Base-by-base conservation (phyloP, 2,797 vertebrate genomes). In the Scarus forsteni region DNA sequence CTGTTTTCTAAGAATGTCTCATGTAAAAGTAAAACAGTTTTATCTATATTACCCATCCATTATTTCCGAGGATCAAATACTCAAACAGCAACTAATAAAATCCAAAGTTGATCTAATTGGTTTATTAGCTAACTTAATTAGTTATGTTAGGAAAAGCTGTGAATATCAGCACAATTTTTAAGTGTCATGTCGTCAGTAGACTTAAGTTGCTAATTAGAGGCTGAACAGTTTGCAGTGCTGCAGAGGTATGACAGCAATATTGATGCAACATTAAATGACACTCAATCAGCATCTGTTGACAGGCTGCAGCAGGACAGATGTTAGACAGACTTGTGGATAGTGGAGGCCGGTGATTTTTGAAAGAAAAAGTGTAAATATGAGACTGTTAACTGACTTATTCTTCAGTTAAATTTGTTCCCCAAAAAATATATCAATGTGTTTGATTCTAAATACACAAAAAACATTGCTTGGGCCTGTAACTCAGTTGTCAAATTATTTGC, bases 261-360 rank as follows among this genome's bases (percentile, higher is more conserved):
- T 73, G 76, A 73, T 79, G 72, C 15, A 44, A 18, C 46, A 75
- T 79, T 58, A 56, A 77, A 56, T 65, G 19, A 38, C 51, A 56
- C 14, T 38, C 44, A 5, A 5, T 5, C 36, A 38, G 36, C 45
- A 38, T 60, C 36, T 13, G 6, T 1, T 49, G 6, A 55, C 55
- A 60, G n/a, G n/a, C n/a, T 69, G 69, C 53, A 64, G 63, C 43
- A 45, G 63, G n/a, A n/a, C 57, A 54, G 60, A 65, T 54, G 50
- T 5, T 8, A 50, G 15, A 39, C 44, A 50, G 54, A 45, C 40
- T 50, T 18, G 35, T 9, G 15, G 6, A 6, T 45, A 43, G 45
- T 58, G 46, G 19, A 19, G 55, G 35, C 10, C 55, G 39, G 35
- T 60, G 27, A 54, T 15, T 49, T 19, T n/a, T n/a, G 10, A n/a